A percentile compares a stretch with the other conserved stretches of the same genome.
phyloP scores from a whole-genome alignment of 2,888 invertebrate species.

The Lycophotia porphyrea region DNA sequence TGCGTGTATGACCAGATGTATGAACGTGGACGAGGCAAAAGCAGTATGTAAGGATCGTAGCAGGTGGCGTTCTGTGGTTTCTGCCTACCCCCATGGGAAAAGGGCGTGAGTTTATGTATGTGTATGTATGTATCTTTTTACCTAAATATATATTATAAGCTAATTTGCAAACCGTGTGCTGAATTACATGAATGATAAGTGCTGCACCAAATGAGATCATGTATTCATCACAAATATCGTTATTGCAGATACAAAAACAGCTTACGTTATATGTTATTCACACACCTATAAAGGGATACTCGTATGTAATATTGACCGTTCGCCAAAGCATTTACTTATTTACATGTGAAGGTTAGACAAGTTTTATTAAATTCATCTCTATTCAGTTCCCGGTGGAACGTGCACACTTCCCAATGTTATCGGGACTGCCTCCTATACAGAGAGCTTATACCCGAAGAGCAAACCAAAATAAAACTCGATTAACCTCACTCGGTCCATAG shows the following conservation, averaged over 20 bases:
- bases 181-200: not conserved
- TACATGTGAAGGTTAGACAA: constrained; percentile 20
- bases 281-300: not conserved
- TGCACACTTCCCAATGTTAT: constrained; percentile 15
- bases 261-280: not conserved
- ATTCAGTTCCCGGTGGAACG: not conserved
- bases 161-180: not conserved
- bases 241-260: not conserved
- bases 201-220: not conserved
- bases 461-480: constrained; percentile 60
- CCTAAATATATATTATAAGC: not conserved
- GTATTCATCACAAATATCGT: not conserved
- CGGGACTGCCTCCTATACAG: constrained; percentile 2
- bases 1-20: too few relatives aligned
- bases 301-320: not conserved
- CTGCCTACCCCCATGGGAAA: too few relatives aligned
- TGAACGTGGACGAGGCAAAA: too few relatives aligned
- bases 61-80: too few relatives aligned
- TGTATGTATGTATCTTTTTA: too few relatives aligned
- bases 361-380: constrained; percentile 36
- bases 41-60: too few relatives aligned
- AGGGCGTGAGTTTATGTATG: too few relatives aligned
- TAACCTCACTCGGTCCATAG: constrained; percentile 47
- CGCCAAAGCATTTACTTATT: constrained; percentile 24
- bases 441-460: constrained; percentile 43